Conservation (phyloP, 2,113 vertebrate genomes). For the Bos taurus region ARS-UCD2.0 NC_037343.1:42854001-42854500, state of each 20-base stretch:
- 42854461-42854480: slow-evolving; percentile 71
- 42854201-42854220: slow-evolving; percentile 26
- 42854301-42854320: background rate
- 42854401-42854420: background rate
- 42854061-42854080: slow-evolving; percentile 89
- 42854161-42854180: slow-evolving; percentile 94
- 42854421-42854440: background rate
- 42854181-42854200: slow-evolving; percentile 79
- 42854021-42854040: slow-evolving; percentile 52
- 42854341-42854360: background rate
- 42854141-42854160: slow-evolving; percentile 96
- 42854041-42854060: slow-evolving; percentile 86
- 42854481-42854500: slow-evolving; percentile 77
- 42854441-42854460: slow-evolving; percentile 80
- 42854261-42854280: slow-evolving; percentile 24
- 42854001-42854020: slow-evolving; percentile 54
- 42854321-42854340: background rate
- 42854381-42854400: background rate
- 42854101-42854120: slow-evolving; percentile 95
- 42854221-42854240: slow-evolving; percentile 48
- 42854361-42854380: background rate
- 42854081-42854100: slow-evolving; percentile 96
- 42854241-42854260: background rate
- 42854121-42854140: slow-evolving; percentile 92
- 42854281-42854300: background rate